phyloP scores from a whole-genome alignment of 2,113 vertebrate genomes.

The Galbula dea region DNA sequence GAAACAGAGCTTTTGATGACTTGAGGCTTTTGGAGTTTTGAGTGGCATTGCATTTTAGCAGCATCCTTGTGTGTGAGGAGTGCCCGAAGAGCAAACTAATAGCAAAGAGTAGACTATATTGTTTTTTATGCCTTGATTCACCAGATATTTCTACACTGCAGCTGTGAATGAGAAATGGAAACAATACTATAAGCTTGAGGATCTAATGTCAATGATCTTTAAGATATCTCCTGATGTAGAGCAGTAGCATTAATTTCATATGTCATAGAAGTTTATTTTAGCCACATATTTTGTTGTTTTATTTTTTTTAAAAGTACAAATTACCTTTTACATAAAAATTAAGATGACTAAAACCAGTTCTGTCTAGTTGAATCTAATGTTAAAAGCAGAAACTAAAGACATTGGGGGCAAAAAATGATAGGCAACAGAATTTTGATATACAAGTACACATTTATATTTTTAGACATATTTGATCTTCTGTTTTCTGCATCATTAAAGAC shows the following conservation, averaged over 20 bases:
- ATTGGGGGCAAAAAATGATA: background rate
- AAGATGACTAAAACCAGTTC: background rate
- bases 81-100: background rate
- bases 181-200: background rate
- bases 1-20: background rate
- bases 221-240: background rate
- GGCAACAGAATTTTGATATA: background rate
- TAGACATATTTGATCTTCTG: background rate
- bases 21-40: background rate
- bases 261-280: background rate
- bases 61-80: background rate
- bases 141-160: background rate
- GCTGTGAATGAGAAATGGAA: background rate
- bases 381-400: background rate
- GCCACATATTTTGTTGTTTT: background rate
- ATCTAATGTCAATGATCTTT: background rate
- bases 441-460: background rate
- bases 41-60: background rate
- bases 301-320: background rate
- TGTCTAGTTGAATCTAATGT: background rate
- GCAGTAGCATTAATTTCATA: background rate
- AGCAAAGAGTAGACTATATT: background rate
- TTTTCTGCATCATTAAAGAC: background rate
- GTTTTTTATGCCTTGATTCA: background rate
- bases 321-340: background rate